phyloP scores from a whole-genome alignment of 2,797 vertebrate species.

The Nannoperca obscura region DNA sequence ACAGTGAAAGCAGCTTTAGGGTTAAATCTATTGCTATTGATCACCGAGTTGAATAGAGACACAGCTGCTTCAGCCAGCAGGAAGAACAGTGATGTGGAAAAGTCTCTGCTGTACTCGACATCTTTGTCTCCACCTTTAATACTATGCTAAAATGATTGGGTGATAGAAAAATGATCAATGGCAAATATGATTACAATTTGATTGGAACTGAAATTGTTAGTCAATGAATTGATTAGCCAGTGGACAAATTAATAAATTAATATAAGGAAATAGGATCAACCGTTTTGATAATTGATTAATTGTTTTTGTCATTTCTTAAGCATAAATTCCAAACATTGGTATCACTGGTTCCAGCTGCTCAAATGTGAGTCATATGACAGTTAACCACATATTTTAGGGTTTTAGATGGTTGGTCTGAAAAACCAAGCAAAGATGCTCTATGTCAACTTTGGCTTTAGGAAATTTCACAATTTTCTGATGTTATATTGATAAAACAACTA shows the following conservation, averaged over 20 bases:
- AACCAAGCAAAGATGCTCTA: background rate
- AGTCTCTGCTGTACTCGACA: background rate
- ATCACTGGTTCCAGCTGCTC: background rate
- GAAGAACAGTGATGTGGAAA: background rate
- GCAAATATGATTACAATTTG: background rate
- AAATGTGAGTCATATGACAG: background rate
- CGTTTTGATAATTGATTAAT: background rate
- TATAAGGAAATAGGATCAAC: background rate
- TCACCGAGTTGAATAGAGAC: slow-evolving; percentile 66
- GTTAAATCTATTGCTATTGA: slow-evolving; percentile 75
- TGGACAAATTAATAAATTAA: background rate
- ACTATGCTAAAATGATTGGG: background rate
- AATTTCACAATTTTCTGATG: background rate
- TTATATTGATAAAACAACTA: background rate
- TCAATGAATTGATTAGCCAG: background rate
- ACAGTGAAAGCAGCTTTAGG: slow-evolving; percentile 58
- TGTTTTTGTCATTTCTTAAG: background rate
- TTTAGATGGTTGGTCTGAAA: background rate
- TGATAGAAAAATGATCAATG: background rate
- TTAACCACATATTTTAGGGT: background rate
- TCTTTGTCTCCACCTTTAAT: slow-evolving; percentile 6
- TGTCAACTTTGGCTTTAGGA: background rate
- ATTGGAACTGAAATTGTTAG: background rate
- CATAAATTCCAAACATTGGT: background rate
- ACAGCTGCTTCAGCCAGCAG: slow-evolving; percentile 37